phyloP scores from a whole-genome alignment of 2,888 invertebrate genomes.

The Pandemis cinnamomeana region DNA sequence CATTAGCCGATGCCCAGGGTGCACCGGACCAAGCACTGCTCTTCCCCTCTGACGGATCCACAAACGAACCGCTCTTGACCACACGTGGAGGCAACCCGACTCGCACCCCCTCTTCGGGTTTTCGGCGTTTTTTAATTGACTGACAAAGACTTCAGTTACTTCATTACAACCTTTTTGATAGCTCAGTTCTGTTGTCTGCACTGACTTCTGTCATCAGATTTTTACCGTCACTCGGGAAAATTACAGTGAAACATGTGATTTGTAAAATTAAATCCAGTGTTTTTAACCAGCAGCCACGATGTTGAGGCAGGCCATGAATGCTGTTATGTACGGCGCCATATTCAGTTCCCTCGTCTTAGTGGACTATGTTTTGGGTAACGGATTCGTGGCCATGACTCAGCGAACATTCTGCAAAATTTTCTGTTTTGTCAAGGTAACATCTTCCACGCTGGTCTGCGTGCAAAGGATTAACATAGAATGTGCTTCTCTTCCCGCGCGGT shows the following conservation, averaged over 20 bases:
- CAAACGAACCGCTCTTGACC: no score
- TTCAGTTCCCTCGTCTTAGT: conserved; percentile 61
- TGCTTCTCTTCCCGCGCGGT: no score
- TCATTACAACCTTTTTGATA: background rate
- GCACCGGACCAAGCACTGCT: no score
- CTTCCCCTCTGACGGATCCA: no score
- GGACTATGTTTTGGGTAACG: conserved; percentile 68
- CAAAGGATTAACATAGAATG: no score
- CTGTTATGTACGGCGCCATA: conserved; percentile 52
- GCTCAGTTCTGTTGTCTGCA: background rate
- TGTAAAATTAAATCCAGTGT: background rate
- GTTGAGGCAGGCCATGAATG: conserved; percentile 51
- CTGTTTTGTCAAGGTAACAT: conserved; percentile 55
- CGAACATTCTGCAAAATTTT: conserved; percentile 57
- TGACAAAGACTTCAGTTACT: no score
- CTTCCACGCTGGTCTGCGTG: no score
- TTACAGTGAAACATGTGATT: conserved; percentile 7
- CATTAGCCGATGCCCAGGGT: no score
- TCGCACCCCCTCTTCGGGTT: no score
- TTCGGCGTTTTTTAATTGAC: no score
- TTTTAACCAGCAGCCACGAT: conserved; percentile 47
- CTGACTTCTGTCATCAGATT: background rate
- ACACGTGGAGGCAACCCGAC: no score
- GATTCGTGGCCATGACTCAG: conserved; percentile 60
- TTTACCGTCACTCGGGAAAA: background rate